Base-by-base conservation (phyloP, 2,797 vertebrate species). In the Tamandua tetradactyla region DNA sequence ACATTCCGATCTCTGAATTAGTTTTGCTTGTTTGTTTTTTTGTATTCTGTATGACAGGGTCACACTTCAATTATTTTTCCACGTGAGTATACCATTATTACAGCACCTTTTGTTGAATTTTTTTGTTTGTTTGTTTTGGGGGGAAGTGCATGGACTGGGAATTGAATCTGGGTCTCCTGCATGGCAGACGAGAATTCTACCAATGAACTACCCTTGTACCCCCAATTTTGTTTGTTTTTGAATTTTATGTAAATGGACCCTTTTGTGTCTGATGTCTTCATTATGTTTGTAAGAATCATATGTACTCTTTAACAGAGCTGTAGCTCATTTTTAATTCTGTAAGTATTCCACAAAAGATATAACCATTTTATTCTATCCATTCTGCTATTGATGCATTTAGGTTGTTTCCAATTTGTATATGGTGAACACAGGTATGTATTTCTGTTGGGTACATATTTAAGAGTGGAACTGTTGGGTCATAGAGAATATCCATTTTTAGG, bases 191-290 rank as follows among this genome's bases (percentile, higher is more conserved):
- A n/a, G n/a, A n/a, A n/a, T n/a, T n/a, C n/a, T n/a, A n/a, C n/a
- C n/a, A n/a, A n/a, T n/a, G n/a, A n/a, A n/a, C n/a, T n/a, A n/a
- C n/a, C n/a, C n/a, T n/a, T n/a, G n/a, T n/a, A n/a, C n/a, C n/a
- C n/a, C n/a, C n/a, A n/a, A n/a, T n/a, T n/a, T n/a, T n/a, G n/a
- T n/a, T n/a, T n/a, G 52, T 59, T 76, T 93, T 62, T 59, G n/a
- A 89, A 66, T 69, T 91, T 93, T 59, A 69, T n/a, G n/a, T 91
- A 86, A 64, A 42, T 64, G 30, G 78, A 76, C 35, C 25, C 44
- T 64, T 95, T 89, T 49, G 72, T 94, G 25, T 57, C 27, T 20
- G 71, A 10, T 11, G 40, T 79, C 40, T 87, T 83, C 72, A 17
- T 83, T 69, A 25, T 66, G 14, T 91, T 62, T 82, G 15, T 75